Base-by-base conservation (phyloP, 2,113 vertebrate species). In the Acinonyx jubatus region DNA sequence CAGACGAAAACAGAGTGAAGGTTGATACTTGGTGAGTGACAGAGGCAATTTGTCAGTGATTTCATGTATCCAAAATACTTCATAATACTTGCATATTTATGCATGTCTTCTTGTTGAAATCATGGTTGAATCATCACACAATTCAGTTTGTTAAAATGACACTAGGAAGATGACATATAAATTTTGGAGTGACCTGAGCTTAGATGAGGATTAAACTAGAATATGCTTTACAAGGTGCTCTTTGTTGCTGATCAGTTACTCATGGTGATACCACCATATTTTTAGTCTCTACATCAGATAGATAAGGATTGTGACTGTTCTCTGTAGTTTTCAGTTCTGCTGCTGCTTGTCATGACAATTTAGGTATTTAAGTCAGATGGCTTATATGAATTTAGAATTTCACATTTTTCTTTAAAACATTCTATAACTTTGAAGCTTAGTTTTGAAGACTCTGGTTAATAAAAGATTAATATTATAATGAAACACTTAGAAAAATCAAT, bases 161-260 rank as follows among this genome's bases (percentile, higher is more conserved):
- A 91, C 45, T 87, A 27, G 74, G 71, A 96, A 97, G 74, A 83
- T 96, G 78, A 91, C 61, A 97, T 38, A 73, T 76, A 97, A 91
- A 92, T 96, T 97, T 98, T 81, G 94, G 96, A 90, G 83, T 89
- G 91, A 68, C 48, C 10, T 98, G 13, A n/a, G 81, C 93, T 97
- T 96, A 86, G 88, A 97, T 89, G 95, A 96, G 96, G 80, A 96
- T 93, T 87, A 94, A 76, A 48, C 14, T 71, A 61, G 36, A 89
- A 91, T 92, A n/a, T 0, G 63, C 38, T 96, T 97, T 85, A 91
- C 83, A 48, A 82, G 78, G 16, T 65, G 88, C 4, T 25, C 9
- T 27, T 92, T 36, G 12, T 69, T 89, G 69, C n/a, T 57, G 87
- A 21, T 63, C 41, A 89, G 45, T 55, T 61, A 52, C 96, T 94